These are phyloP conservation scores for Caenorhabditis sinica DNA, from an alignment of 2,888 invertebrate genomes.

Conservation along the genomic window DNA sequence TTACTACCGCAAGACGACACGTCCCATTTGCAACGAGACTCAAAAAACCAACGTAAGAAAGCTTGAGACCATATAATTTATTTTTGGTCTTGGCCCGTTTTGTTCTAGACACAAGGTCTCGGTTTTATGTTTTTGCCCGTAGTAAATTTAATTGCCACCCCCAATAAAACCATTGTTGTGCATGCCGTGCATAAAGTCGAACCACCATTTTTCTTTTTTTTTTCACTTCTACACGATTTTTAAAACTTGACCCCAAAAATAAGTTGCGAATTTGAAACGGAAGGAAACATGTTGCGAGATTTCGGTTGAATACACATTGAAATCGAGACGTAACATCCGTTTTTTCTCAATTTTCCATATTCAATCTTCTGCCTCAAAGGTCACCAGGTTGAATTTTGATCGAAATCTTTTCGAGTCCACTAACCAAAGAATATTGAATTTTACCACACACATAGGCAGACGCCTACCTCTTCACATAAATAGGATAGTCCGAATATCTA, in stretches of 20 bases:
- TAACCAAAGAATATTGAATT: constrained; percentile 50
- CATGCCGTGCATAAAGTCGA: constrained; percentile 1
- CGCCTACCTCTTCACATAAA: constrained; percentile 3
- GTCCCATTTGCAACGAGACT: no score
- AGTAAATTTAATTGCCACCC: constrained; percentile 13
- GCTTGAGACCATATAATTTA: not conserved
- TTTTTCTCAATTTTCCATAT: constrained; percentile 28
- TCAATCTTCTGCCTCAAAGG: constrained; percentile 36
- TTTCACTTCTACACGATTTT: constrained; percentile 4
- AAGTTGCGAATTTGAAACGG: constrained; percentile 26
- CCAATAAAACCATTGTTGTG: not conserved
- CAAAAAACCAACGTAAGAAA: not conserved
- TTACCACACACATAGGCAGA: not conserved
- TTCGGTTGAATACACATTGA: constrained; percentile 39
- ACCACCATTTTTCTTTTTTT: not conserved
- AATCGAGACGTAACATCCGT: constrained; percentile 55
- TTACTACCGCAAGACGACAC: no score
- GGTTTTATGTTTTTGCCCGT: not conserved
- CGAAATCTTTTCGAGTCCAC: constrained; percentile 6
- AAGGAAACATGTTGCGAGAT: constrained; percentile 22
- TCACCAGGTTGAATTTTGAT: constrained; percentile 41
- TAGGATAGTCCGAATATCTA: constrained; percentile 11
- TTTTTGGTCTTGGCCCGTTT: not conserved
- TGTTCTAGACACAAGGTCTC: not conserved
- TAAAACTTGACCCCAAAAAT: constrained; percentile 17